phyloP scores from a whole-genome alignment of 1,140 invertebrate genomes.

The Berghia stephanieae region DNA sequence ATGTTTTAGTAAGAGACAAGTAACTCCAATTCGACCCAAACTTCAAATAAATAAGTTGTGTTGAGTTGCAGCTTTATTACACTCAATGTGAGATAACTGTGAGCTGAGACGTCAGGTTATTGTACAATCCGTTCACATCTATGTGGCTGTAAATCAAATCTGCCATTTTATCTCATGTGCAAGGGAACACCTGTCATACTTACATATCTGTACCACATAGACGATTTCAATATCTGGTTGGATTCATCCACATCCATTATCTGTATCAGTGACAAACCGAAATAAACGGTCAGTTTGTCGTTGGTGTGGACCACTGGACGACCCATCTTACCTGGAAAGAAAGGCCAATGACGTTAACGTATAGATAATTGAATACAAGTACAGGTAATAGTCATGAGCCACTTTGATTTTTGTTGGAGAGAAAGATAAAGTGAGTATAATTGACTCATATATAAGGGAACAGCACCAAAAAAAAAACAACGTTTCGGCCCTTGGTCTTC shows the following conservation, averaged over 20 bases:
- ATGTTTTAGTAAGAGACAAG: too few species aligned
- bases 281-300: slow-evolving; percentile 60
- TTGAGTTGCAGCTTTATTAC: too few species aligned
- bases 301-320: slow-evolving; percentile 63
- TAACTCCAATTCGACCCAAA: too few species aligned
- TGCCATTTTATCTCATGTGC: too few species aligned
- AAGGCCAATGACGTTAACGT: too few species aligned
- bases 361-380: neutral
- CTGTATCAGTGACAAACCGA: slow-evolving; percentile 65
- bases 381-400: neutral
- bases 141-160: too few species aligned
- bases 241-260: slow-evolving; percentile 66
- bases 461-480: neutral
- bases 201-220: slow-evolving; percentile 64
- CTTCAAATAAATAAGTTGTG: too few species aligned
- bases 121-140: too few species aligned
- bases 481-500: too few species aligned
- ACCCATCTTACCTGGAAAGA: slow-evolving; percentile 54
- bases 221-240: slow-evolving; percentile 64
- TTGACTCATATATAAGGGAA: neutral
- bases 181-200: slow-evolving; percentile 37
- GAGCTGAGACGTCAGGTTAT: too few species aligned
- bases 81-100: too few species aligned
- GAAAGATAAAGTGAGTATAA: neutral
- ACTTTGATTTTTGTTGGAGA: neutral